phyloP scores from a whole-genome alignment of 2,113 vertebrate species.

The Platysteira castanea region DNA sequence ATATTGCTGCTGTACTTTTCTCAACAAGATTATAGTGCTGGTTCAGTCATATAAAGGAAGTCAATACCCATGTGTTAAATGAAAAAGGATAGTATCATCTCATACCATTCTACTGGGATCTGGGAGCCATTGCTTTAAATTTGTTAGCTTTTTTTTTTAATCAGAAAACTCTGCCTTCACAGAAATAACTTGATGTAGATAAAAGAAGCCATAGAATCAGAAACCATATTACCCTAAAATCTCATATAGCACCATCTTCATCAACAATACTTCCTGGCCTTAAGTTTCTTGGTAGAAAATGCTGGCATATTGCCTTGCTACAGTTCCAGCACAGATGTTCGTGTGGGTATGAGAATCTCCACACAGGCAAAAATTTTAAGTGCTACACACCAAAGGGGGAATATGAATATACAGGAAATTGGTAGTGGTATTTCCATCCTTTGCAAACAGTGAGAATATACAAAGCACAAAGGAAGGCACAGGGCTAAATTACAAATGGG shows the following conservation, averaged over 20 bases:
- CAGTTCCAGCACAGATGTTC: not conserved
- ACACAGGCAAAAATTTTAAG: not conserved
- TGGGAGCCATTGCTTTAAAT: not conserved
- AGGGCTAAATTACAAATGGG: not conserved
- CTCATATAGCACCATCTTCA: not conserved
- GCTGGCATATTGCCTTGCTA: not conserved
- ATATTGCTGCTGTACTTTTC: not conserved
- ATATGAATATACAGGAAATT: not conserved
- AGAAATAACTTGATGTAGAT: not conserved
- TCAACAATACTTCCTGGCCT: not conserved
- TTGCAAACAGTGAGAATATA: not conserved
- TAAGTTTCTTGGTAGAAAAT: not conserved
- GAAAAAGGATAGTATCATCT: not conserved
- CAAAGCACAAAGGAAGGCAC: not conserved
- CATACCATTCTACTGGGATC: not conserved
- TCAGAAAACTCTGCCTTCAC: not conserved
- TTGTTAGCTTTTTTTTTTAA: fast-evolving
- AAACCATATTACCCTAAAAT: not conserved
- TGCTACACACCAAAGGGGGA: not conserved
- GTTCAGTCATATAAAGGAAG: not conserved
- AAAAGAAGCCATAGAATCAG: not conserved
- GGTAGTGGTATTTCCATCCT: not conserved
- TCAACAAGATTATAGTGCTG: not conserved
- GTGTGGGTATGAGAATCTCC: not conserved
- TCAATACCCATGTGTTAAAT: not conserved